Evolutionary conservation across 2,888 invertebrate genomes (phyloP), one percentile per base, ranked within the genome.

Genomic region (Dascillus cervinus): DNA sequence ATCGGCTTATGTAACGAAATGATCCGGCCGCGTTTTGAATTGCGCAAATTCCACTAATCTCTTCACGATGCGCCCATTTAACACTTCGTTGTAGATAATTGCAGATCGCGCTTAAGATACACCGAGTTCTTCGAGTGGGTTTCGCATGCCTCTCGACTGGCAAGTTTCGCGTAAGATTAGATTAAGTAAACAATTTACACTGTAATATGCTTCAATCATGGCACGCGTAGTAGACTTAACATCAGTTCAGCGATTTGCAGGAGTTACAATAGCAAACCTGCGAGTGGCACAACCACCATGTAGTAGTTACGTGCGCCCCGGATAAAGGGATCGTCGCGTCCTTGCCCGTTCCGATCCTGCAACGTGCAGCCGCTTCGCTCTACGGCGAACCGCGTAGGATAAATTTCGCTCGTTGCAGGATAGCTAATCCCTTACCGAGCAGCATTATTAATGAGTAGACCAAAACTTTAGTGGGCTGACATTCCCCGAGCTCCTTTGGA

Each of bases 381-480:
- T 24, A 17, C 31, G 37, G 8, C 17, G 17, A 34, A 33, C 34
- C 43, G 40, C 43, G 39, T 28, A 39, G n/a, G n/a, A n/a, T n/a
- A n/a, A n/a, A n/a, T n/a, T n/a, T n/a, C n/a, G 39, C 36, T 32
- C 29, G 28, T 29, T 28, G 34, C 33, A 31, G 43, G 47, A 49
- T 50, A 51, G 47, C 50, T 53, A 53, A 53, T 53, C 53, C 53
- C 47, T 52, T 47, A 52, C 45, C 47, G 41, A 53, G 53, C 43
- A 44, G 50, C 49, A 51, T 52, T 53, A 55, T 53, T 54, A 54
- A 54, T 54, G 54, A 49, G 49, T 38, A 43, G 50, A 50, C 47
- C 48, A 41, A 52, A 52, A 48, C 46, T 52, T 52, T 42, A 37
- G 44, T 40, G 42, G 43, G 39, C 49, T 47, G 48, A 47, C 50